Conservation (phyloP, 2,113 vertebrate species). For the Sciurus niger region DNA sequence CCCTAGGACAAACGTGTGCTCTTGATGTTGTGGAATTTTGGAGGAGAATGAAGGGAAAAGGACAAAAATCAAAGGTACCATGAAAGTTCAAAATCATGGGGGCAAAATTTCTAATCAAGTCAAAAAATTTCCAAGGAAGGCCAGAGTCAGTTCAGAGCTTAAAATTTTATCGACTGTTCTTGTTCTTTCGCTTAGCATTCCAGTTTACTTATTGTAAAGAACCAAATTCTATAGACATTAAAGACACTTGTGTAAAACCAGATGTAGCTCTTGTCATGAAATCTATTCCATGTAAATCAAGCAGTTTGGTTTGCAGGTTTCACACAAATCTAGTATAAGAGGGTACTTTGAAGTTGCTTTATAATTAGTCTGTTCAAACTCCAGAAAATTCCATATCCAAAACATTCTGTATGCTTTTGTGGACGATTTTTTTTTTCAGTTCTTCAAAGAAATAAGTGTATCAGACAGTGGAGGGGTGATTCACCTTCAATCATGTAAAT, state of each 20-base stretch:
- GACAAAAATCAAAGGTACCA: neutral
- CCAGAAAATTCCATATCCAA: neutral
- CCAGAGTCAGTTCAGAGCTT: neutral
- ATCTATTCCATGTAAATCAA: neutral
- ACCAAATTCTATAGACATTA: neutral
- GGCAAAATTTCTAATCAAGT: neutral
- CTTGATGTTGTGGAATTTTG: neutral
- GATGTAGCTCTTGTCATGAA: neutral
- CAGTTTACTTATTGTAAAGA: neutral
- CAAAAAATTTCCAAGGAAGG: neutral
- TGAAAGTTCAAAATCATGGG: neutral
- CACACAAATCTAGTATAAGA: neutral
- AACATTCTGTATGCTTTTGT: neutral
- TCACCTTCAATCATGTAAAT: neutral
- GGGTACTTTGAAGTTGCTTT: neutral
- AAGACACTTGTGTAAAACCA: neutral
- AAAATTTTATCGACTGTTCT: neutral
- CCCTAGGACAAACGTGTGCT: neutral
- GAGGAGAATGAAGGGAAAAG: neutral
- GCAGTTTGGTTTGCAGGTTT: neutral
- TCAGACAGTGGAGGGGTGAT: neutral
- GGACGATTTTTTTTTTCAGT: neutral
- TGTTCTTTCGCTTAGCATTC: neutral
- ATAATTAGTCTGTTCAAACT: neutral
- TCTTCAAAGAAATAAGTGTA: constrained; percentile 33